Conservation (phyloP, 2,113 vertebrate species). For the Brevimyrus niger region DNA sequence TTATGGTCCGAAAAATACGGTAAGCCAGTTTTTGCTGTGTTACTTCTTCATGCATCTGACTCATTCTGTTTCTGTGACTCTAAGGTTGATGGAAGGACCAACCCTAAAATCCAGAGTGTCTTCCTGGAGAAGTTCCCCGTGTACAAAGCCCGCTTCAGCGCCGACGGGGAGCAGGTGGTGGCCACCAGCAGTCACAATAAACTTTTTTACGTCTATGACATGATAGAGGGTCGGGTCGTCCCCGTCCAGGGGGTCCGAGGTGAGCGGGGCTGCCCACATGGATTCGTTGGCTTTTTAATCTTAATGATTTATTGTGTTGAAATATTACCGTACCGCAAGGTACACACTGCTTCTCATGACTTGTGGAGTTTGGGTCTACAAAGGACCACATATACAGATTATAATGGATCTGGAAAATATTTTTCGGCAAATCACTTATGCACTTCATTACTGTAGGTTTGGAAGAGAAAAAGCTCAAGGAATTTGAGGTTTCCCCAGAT, state of each 20-base stretch:
- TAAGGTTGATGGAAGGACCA: slow-evolving; percentile 87
- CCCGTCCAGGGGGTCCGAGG: slow-evolving; percentile 75
- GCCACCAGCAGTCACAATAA: slow-evolving; percentile 77
- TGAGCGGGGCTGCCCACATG: slow-evolving; percentile 38
- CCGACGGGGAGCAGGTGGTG: slow-evolving; percentile 76
- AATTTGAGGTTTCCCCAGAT: slow-evolving; percentile 82
- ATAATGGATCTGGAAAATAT: background rate
- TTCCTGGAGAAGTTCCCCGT: slow-evolving; percentile 83
- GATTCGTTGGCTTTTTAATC: background rate
- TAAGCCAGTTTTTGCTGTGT: background rate
- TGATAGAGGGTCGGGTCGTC: slow-evolving; percentile 79
- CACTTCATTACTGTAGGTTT: slow-evolving; percentile 61
- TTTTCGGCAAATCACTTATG: background rate
- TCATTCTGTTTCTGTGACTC: background rate
- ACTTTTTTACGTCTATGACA: slow-evolving; percentile 90
- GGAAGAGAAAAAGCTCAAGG: slow-evolving; percentile 69
- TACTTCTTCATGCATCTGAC: background rate
- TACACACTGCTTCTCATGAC: too few species aligned
- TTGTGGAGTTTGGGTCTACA: too few species aligned
- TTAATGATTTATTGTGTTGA: background rate
- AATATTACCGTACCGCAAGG: background rate
- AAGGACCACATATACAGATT: background rate
- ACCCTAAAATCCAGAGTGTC: slow-evolving; percentile 90
- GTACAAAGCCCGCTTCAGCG: slow-evolving; percentile 74
- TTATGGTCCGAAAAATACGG: too few species aligned